Percentiles rank a stretch among this genome's conserved stretches.
Evolutionary conservation across 2,888 invertebrate genomes (phyloP).

Genomic region (Metellina segmentata): DNA sequence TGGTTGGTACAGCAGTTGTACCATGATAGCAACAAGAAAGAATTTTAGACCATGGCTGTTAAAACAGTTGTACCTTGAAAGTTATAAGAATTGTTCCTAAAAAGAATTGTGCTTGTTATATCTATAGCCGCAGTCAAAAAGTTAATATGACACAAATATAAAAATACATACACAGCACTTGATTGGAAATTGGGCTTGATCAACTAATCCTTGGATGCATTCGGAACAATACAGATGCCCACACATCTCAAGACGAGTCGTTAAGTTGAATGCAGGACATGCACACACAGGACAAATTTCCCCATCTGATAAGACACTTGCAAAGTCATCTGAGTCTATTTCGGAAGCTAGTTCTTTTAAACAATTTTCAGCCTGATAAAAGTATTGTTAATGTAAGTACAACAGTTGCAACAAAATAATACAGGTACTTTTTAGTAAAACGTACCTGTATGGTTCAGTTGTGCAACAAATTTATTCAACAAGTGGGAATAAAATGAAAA

Average conservation of each 20-base stretch:
- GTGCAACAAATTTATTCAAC: too few species aligned
- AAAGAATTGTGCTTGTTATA: too few species aligned
- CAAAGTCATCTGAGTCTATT: conserved; percentile 2
- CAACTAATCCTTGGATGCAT: conserved; percentile 61
- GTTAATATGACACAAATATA: neutral
- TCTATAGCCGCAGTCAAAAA: too few species aligned
- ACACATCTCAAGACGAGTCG: conserved; percentile 65
- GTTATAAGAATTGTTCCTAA: too few species aligned
- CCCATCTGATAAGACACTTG: neutral
- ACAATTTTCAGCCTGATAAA: conserved; percentile 54
- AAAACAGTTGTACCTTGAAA: too few species aligned
- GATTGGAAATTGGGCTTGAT: conserved; percentile 64
- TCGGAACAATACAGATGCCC: conserved; percentile 68
- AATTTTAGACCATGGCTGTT: too few species aligned
- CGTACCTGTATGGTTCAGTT: too few species aligned
- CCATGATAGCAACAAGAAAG: too few species aligned
- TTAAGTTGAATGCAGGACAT: conserved; percentile 50
- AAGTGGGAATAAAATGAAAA: too few species aligned
- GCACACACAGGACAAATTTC: conserved; percentile 68
- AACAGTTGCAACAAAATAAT: conserved; percentile 6
- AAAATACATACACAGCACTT: conserved; percentile 40
- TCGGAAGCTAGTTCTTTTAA: conserved; percentile 1
- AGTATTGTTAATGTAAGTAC: neutral
- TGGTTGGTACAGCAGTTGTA: too few species aligned
- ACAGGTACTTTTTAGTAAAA: too few species aligned